Base-by-base conservation (phyloP, 2,888 invertebrate species). In the Drosophila greeni region DNA sequence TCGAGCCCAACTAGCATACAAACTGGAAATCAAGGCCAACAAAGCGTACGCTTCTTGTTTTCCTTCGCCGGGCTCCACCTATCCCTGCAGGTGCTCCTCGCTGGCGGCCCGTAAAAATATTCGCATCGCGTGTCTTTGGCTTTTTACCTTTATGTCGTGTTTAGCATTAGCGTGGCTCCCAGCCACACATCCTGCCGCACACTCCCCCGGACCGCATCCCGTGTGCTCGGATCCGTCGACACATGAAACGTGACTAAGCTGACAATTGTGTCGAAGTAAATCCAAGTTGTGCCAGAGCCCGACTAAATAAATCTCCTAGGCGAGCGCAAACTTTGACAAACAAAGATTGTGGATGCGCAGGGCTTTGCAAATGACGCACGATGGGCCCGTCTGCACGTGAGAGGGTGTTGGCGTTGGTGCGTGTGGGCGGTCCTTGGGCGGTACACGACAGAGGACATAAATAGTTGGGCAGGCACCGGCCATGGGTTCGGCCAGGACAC, bases 231-330 rank as follows among this genome's bases (percentile, higher is more conserved):
- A 67, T 58, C 48, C 68, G 68, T 67, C 67, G 45, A 57, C 59
- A 68, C 77, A 74, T 66, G 70, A 68, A 79, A 84, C 84, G 84
- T 82, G 81, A 84, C 81, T 84, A 84, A 82, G 82, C 80, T 82
- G 79, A 82, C 84, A 82, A 82, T 82, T 84, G 75, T 83, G 82
- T 81, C 77, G 83, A 80, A 79, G 81, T 79, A 79, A 79, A 79
- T 79, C 79, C 81, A 82, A 82, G 82, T 82, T 76, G 80, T 82
- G 75, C 67, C 70, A 65, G 67, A 71, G 59, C 73, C 71, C 73
- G 75, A 79, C 83, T 79, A 79, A 82, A 79, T 79, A 82, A 79
- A 82, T 82, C 82, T 82, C 39, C 65, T 34, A 64, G 60, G 42
- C 49, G 55, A 70, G 56, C 47, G 53, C 67, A 76, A 79, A 81